A percentile compares a stretch with the other conserved stretches of the same genome.
Conservation (phyloP, 2,888 invertebrate species). For the Neuroscelio doddi region DNA sequence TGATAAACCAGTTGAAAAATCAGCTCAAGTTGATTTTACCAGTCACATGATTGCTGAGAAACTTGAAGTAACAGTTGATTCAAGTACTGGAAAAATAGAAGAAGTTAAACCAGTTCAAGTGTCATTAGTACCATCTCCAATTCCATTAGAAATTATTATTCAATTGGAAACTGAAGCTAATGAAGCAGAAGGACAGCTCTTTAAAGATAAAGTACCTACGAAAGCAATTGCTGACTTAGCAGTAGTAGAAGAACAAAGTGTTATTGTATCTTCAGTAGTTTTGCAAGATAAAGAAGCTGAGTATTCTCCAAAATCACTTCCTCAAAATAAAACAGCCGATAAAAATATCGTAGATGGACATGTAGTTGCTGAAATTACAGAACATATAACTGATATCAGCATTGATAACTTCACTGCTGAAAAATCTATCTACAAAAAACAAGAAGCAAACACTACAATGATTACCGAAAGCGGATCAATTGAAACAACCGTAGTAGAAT, state of each 20-base stretch:
- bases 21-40: conserved; percentile 71
- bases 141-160: conserved; percentile 74
- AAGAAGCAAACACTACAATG: conserved; percentile 60
- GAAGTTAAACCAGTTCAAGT: conserved; percentile 58
- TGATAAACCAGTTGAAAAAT: conserved; percentile 68
- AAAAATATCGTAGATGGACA: conserved; percentile 56
- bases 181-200: conserved; percentile 75
- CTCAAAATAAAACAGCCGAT: conserved; percentile 61
- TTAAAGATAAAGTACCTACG: conserved; percentile 68
- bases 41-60: conserved; percentile 74
- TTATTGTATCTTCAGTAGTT: conserved; percentile 62
- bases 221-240: conserved; percentile 58
- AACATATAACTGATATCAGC: conserved; percentile 68
- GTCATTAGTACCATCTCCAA: conserved; percentile 74
- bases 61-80: conserved; percentile 73
- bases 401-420: conserved; percentile 61
- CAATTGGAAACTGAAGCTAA: conserved; percentile 74
- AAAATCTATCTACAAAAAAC: conserved; percentile 34
- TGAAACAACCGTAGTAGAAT: conserved; percentile 62
- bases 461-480: conserved; percentile 57
- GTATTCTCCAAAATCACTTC: conserved; percentile 68
- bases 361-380: conserved; percentile 62
- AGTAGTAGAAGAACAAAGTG: conserved; percentile 62
- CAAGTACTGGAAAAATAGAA: conserved; percentile 67
- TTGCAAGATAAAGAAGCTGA: conserved; percentile 74